Conservation (phyloP, 1,140 invertebrate species). For the Drosophila lacertosa region DNA sequence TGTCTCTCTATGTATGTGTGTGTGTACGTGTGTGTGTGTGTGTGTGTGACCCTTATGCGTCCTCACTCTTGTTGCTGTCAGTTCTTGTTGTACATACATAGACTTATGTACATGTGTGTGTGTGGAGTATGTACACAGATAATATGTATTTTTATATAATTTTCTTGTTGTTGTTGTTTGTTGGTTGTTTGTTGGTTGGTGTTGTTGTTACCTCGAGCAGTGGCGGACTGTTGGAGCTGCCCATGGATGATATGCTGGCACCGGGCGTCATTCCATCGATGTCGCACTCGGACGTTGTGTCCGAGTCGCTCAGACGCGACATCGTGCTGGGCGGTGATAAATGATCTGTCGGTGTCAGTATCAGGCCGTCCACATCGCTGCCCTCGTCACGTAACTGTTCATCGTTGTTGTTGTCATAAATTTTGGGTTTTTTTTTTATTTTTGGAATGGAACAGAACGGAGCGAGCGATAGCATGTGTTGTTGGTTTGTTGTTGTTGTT, state of each 20-base stretch:
- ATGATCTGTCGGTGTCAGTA: slow-evolving; percentile 91
- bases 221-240: slow-evolving; percentile 92
- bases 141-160: slow-evolving; percentile 52
- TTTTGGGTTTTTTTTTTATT: slow-evolving; percentile 46
- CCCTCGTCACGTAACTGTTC: slow-evolving; percentile 80
- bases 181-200: slow-evolving; percentile 31
- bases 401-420: slow-evolving; percentile 64
- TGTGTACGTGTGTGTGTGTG: slow-evolving; percentile 18
- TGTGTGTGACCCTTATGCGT: slow-evolving; percentile 30
- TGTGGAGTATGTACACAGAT: slow-evolving; percentile 50
- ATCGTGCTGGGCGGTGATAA: slow-evolving; percentile 95
- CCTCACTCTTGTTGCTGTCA: slow-evolving; percentile 47
- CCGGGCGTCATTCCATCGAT: slow-evolving; percentile 89
- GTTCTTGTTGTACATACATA: slow-evolving; percentile 35
- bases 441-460: slow-evolving; percentile 40
- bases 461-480: slow-evolving; percentile 39
- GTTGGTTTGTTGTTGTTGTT: slow-evolving; percentile 33
- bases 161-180: slow-evolving; percentile 32
- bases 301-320: slow-evolving; percentile 95
- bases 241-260: slow-evolving; percentile 93
- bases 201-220: slow-evolving; percentile 85
- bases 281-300: slow-evolving; percentile 95
- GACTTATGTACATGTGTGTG: slow-evolving; percentile 5
- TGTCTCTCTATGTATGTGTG: slow-evolving; percentile 19
- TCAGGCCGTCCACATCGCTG: slow-evolving; percentile 85